A percentile compares a stretch with the other conserved stretches of the same genome.
Evolutionary conservation across 2,888 invertebrate genomes (phyloP).

Genomic region (Drosophila histrio): DNA sequence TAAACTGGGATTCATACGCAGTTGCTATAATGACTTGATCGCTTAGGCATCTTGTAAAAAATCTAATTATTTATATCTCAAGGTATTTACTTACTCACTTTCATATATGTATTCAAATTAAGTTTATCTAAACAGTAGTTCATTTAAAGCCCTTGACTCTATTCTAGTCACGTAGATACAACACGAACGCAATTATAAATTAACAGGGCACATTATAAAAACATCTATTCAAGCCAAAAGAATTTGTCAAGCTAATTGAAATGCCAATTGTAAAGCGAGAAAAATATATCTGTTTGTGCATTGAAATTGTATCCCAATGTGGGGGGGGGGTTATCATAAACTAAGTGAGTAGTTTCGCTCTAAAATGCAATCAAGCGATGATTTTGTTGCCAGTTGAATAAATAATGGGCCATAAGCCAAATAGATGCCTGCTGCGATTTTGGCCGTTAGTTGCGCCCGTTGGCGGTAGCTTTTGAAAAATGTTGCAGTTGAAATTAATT

Average conservation of each 20-base stretch:
- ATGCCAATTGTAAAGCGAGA: conserved; percentile 5
- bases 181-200: conserved; percentile 1
- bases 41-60: too few species aligned
- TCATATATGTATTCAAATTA: background rate
- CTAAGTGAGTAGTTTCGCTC: conserved; percentile 50
- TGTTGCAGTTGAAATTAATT: conserved; percentile 59
- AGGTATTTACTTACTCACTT: background rate
- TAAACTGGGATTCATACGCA: too few species aligned
- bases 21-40: too few species aligned
- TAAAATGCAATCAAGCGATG: conserved; percentile 51
- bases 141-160: background rate
- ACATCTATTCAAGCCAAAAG: background rate
- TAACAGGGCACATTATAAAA: conserved; percentile 4
- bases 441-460: conserved; percentile 15
- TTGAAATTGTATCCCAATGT: conserved; percentile 1
- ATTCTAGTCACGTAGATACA: conserved; percentile 22
- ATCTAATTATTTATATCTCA: too few species aligned
- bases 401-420: conserved; percentile 42
- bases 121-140: background rate
- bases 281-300: conserved; percentile 1
- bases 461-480: conserved; percentile 57
- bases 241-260: conserved; percentile 24
- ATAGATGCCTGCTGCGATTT: conserved; percentile 43
- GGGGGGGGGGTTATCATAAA: conserved; percentile 34
- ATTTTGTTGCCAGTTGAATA: conserved; percentile 43